Evolutionary conservation across 2,797 vertebrate genomes (phyloP).

Genomic region (Halcyon leucocephala): DNA sequence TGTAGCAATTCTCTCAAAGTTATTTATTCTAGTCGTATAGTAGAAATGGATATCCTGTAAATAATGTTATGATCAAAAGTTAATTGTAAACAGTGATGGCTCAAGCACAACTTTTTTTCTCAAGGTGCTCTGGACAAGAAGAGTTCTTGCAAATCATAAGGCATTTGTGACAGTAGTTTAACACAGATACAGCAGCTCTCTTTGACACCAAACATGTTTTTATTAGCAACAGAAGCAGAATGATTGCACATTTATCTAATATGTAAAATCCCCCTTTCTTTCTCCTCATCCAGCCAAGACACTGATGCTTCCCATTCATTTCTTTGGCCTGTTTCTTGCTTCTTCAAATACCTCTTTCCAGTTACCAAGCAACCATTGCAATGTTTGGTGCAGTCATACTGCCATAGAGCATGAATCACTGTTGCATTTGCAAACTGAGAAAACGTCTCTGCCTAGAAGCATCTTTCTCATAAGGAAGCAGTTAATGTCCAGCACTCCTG

Average conservation of each 20-base stretch:
- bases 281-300: background rate
- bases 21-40: background rate
- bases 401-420: background rate
- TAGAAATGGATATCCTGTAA: background rate
- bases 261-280: background rate
- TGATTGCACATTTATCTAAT: background rate
- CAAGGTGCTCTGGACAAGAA: background rate
- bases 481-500: background rate
- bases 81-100: background rate
- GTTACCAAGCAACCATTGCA: slow-evolving; percentile 42
- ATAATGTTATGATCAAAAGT: background rate
- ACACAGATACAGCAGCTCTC: background rate
- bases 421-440: background rate
- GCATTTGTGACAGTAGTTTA: background rate
- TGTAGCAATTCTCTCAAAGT: background rate
- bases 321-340: background rate
- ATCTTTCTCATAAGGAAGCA: background rate
- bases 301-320: slow-evolving; percentile 1
- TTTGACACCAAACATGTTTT: background rate
- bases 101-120: background rate
- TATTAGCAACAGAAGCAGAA: background rate
- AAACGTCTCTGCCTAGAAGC: background rate
- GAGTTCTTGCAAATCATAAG: background rate
- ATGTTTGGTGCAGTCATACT: slow-evolving; percentile 9
- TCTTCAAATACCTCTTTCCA: slow-evolving; percentile 12